Evolutionary conservation across 2,113 vertebrate genomes (phyloP).

Genomic region (Dicentrarchus labrax): DNA sequence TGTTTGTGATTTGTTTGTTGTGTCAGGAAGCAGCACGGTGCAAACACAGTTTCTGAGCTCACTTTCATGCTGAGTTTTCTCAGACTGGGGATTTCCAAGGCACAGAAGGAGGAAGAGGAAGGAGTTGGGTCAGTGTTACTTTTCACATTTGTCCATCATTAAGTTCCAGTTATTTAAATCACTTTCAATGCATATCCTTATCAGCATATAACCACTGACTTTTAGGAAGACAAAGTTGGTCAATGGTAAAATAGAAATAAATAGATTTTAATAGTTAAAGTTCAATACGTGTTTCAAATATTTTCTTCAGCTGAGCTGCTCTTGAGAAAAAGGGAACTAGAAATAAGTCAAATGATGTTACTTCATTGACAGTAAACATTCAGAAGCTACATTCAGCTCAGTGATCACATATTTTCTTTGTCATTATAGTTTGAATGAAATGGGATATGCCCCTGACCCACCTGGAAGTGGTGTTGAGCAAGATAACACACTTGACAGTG

Average conservation of each 20-base stretch:
- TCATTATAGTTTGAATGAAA: neutral
- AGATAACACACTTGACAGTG: neutral
- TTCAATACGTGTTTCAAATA: neutral
- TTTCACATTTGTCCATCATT: neutral
- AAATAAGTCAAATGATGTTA: neutral
- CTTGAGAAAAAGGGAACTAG: neutral
- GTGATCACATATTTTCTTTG: neutral
- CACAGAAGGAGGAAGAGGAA: neutral
- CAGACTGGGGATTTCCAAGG: neutral
- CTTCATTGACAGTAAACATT: neutral
- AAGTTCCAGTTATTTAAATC: neutral
- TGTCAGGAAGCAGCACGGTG: neutral
- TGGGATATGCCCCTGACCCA: neutral
- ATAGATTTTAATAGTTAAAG: neutral
- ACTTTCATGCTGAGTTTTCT: neutral
- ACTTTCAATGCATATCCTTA: neutral
- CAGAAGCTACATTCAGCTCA: neutral
- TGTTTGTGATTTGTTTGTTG: neutral
- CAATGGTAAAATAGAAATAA: neutral
- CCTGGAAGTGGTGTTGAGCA: neutral
- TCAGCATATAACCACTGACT: neutral
- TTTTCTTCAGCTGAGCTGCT: neutral
- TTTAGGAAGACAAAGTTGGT: neutral
- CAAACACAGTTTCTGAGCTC: fast-evolving
- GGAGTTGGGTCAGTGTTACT: slow-evolving; percentile 9